These are phyloP conservation scores for Megaustenia siamemsis DNA, from an alignment of 2,888 invertebrate genomes.

Conservation along the genomic window DNA sequence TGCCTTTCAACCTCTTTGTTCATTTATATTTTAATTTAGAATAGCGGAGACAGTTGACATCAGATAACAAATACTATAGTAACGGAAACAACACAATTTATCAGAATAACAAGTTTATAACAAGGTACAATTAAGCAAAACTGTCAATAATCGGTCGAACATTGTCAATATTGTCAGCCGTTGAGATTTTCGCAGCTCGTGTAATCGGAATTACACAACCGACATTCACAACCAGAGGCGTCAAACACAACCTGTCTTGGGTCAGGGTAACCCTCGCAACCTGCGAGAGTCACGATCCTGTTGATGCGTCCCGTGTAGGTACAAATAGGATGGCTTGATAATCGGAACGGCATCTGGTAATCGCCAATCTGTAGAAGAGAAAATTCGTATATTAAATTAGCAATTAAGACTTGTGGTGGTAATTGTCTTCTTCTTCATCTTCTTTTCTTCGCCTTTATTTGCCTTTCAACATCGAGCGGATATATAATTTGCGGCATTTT, in stretches of 20 bases:
- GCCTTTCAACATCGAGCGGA: no score
- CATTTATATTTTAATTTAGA: no score
- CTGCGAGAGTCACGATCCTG: constrained; percentile 85
- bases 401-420: no score
- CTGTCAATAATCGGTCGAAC: not conserved
- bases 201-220: constrained; percentile 85
- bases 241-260: constrained; percentile 88
- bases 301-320: constrained; percentile 87
- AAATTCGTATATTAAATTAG: not conserved
- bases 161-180: constrained; percentile 60
- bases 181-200: constrained; percentile 85
- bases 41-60: no score
- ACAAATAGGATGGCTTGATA: constrained; percentile 91
- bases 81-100: not conserved
- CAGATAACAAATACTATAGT: no score
- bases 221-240: constrained; percentile 88
- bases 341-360: constrained; percentile 93
- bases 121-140: no score
- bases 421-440: no score
- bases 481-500: no score
- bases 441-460: no score
- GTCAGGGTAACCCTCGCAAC: constrained; percentile 87
- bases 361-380: constrained; percentile 85
- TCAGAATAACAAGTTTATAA: not conserved
- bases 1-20: no score